These are phyloP conservation scores for Mantis religiosa DNA, from an alignment of 2,888 invertebrate genomes.

Conservation along the genomic window DNA sequence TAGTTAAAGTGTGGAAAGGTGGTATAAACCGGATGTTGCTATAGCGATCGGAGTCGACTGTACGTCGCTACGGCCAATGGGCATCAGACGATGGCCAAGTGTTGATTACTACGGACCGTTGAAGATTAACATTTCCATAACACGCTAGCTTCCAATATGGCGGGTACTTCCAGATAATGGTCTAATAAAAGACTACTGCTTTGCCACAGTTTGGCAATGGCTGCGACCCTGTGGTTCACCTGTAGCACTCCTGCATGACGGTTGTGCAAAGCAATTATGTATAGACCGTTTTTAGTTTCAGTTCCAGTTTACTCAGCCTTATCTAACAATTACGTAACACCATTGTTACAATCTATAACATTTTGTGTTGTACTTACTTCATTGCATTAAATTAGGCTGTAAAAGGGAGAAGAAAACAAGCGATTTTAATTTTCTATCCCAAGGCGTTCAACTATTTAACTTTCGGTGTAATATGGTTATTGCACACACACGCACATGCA, in stretches of 20 bases:
- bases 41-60: background rate
- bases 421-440: too few species aligned
- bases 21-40: conserved; percentile 4
- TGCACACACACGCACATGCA: too few species aligned
- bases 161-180: conserved; percentile 10
- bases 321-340: too few species aligned
- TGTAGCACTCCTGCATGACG: background rate
- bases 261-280: background rate
- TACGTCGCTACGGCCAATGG: conserved; percentile 13
- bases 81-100: conserved; percentile 18
- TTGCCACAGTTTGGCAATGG: background rate
- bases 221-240: background rate
- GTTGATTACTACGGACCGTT: conserved; percentile 27
- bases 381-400: too few species aligned
- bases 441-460: too few species aligned
- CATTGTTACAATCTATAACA: too few species aligned
- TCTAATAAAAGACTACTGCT: conserved; percentile 8
- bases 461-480: too few species aligned
- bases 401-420: too few species aligned
- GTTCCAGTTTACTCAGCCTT: too few species aligned
- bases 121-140: conserved; percentile 21
- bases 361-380: too few species aligned
- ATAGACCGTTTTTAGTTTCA: too few species aligned
- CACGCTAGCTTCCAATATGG: conserved; percentile 16
- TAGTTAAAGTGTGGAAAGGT: background rate